Evolutionary conservation across 1,140 invertebrate species (phyloP), one percentile per base, ranked within the genome.

Genomic region (Drosophila repletoides): DNA sequence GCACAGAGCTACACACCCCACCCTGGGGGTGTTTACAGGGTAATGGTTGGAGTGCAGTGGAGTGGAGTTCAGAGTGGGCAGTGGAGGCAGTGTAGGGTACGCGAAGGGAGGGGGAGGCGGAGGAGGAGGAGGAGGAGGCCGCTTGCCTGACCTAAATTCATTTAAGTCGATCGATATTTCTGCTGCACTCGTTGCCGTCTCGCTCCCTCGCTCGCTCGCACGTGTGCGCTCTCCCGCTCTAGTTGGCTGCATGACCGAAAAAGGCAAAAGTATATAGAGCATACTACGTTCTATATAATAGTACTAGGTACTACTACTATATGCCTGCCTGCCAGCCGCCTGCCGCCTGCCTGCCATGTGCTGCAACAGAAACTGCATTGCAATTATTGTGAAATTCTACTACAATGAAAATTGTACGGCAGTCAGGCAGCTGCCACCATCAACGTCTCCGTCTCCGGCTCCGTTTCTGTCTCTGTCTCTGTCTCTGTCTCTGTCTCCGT

Each of bases 371-470:
- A 73, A 76, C 65, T 77, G 79, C 73, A 74, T 71, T 71, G 79
- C 79, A 83, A 83, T 77, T 84, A 83, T 83, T 84, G 74, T 84
- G 74, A 74, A 84, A 79, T 84, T 84, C 70, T 86, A 84, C 80
- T 84, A 83, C 79, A 79, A 83, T 64, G 80, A 60, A 75, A 84
- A 58, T 68, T 74, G 26, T 60, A 77, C 74, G 51, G 52, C 26
- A 69, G 55, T 67, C 48, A 29, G 60, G 53, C 53, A 65, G 59
- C 48, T 48, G 45, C 51, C 58, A 38, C 43, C 12, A 17, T 19
- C 31, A 36, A 19, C n/a, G 12, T 43, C 29, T 15, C 49, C 4
- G 21, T 14, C 29, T 9, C 34, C 22, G 17, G 6, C 22, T 17
- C 21, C 14, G n/a, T 36, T 9, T 7, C 45, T 22, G 21, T 15